Evolutionary conservation across 2,113 vertebrate species (phyloP).

Genomic region (Varanus komodoensis): DNA sequence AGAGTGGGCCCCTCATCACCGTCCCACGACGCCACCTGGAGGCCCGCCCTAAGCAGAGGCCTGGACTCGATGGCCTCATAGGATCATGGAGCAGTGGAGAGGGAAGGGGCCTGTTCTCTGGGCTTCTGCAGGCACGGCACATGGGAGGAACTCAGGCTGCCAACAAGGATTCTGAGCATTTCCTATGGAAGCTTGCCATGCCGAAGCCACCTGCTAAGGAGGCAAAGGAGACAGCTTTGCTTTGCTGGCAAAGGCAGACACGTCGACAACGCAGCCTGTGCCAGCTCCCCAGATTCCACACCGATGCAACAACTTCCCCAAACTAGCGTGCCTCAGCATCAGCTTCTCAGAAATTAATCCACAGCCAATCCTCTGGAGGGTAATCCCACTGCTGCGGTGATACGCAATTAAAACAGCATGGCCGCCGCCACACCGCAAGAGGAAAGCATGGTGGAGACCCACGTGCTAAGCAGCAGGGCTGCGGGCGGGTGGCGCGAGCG

Average conservation of each 20-base stretch:
- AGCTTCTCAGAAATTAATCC: constrained; percentile 37
- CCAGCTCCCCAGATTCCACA: constrained; percentile 30
- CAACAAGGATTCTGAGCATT: constrained; percentile 63
- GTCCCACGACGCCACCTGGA: constrained; percentile 66
- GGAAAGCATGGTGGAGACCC: not conserved
- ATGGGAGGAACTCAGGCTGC: constrained; percentile 63
- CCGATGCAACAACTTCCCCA: constrained; percentile 33
- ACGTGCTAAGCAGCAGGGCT: too few species aligned
- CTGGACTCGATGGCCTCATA: too few species aligned
- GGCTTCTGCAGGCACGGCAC: constrained; percentile 54
- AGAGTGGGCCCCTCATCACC: constrained; percentile 47
- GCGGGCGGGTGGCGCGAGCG: not conserved
- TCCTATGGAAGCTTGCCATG: constrained; percentile 54
- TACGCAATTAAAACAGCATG: not conserved
- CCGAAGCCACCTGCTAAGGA: not conserved
- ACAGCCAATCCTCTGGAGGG: constrained; percentile 14
- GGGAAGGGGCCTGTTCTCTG: too few species aligned
- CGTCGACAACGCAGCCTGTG: constrained; percentile 24
- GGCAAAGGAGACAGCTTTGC: not conserved
- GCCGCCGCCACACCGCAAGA: not conserved
- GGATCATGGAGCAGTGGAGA: too few species aligned
- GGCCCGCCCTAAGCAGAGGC: constrained; percentile 18
- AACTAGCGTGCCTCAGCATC: constrained; percentile 10
- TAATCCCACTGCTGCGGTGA: not conserved
- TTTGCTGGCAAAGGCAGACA: constrained; percentile 2